Percentiles rank a stretch among this genome's conserved stretches.
Conservation (phyloP, 2,888 invertebrate species). For the Xestia rhomboidea region DNA sequence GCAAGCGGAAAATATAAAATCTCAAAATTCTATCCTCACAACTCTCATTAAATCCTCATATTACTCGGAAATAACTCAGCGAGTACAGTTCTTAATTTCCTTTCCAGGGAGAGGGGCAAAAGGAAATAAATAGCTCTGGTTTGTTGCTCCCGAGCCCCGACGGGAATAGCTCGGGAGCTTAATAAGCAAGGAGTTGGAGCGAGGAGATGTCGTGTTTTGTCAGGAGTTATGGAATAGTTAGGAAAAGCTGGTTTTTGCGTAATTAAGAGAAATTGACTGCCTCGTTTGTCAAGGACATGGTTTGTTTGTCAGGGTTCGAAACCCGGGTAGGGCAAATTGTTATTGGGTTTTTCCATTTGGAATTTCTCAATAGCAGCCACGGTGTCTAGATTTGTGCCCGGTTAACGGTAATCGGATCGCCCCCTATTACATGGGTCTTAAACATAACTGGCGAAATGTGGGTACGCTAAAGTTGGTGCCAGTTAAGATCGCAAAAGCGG, state of each 20-base stretch:
- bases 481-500: no score
- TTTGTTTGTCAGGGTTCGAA: no score
- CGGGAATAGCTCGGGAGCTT: constrained; percentile 55
- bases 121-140: constrained; percentile 57
- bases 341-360: no score
- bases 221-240: not conserved
- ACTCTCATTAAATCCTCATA: not conserved
- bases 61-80: constrained; percentile 18
- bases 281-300: no score
- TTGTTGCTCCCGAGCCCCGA: constrained; percentile 46
- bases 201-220: constrained; percentile 16
- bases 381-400: no score
- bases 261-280: not conserved
- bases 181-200: constrained; percentile 28
- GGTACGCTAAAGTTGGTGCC: no score
- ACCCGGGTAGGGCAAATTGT: no score
- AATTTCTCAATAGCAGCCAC: no score
- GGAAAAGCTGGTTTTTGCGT: constrained; percentile 6
- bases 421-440: no score
- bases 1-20: not conserved
- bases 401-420: no score
- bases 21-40: not conserved
- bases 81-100: constrained; percentile 51
- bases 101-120: constrained; percentile 28
- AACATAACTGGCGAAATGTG: no score